Evolutionary conservation across 2,113 vertebrate species (phyloP).

Genomic region (Sphaerodactylus townsendi): DNA sequence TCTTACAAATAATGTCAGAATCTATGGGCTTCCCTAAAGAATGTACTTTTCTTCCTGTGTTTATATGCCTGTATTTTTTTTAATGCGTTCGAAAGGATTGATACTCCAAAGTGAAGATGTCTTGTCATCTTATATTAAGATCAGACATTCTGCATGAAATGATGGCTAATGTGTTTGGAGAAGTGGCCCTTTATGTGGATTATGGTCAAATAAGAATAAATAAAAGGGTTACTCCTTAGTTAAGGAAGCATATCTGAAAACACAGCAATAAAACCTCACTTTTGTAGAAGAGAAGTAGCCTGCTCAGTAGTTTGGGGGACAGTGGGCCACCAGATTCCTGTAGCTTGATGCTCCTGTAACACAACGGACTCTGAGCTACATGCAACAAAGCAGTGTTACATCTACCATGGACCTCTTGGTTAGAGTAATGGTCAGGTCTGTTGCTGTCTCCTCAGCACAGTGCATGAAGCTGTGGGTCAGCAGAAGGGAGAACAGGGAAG

Average conservation of each 20-base stretch:
- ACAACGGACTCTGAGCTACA: not conserved
- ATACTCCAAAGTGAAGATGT: conserved; percentile 16
- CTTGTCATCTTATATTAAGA: conserved; percentile 66
- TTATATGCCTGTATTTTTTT: conserved; percentile 5
- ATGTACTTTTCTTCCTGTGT: not conserved
- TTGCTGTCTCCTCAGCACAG: not conserved
- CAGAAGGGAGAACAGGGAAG: not conserved
- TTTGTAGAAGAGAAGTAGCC: not conserved
- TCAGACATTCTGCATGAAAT: conserved; percentile 18
- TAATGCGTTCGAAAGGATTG: conserved; percentile 26
- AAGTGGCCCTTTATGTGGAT: not conserved
- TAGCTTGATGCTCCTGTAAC: not conserved
- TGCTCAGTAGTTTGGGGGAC: not conserved
- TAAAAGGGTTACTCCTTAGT: not conserved
- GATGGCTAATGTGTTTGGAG: not conserved
- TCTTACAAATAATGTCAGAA: conserved; percentile 26
- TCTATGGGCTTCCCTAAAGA: conserved; percentile 17
- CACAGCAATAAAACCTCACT: conserved; percentile 9
- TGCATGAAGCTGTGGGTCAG: too few relatives aligned
- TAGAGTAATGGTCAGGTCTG: not conserved
- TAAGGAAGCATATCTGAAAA: conserved; percentile 15
- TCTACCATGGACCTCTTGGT: not conserved
- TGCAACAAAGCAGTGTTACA: not conserved
- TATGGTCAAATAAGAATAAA: conserved; percentile 1
- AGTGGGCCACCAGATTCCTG: not conserved